Evolutionary conservation across 2,888 invertebrate species (phyloP), one percentile per base, ranked within the genome.

Genomic region (Sminthurinus aureus): DNA sequence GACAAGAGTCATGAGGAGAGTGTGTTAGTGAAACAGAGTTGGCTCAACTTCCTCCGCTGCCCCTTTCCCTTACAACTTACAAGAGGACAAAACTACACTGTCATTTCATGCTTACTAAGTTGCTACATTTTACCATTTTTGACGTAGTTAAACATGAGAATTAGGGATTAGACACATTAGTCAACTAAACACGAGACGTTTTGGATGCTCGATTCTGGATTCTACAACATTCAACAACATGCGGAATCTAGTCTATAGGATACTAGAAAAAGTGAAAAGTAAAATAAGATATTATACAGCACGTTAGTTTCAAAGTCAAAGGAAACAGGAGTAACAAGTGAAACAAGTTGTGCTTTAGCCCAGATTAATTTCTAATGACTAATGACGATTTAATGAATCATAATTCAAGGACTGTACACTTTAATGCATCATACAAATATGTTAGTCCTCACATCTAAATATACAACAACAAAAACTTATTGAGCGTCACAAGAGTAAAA

Each of bases 91-190:
- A 38, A 58, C 58, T 2, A 15, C 26, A 24, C 26, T 71, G 71
- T 71, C 71, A 71, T 71, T 71, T 71, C 71, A 71, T 71, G 71
- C 71, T 71, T 69, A 20, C 22, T 15, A n/a, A 13, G 24, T 71
- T 11, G 22, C n/a, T 71, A 20, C 8, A 12, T n/a, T 71, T 71
- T 71, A 20, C 24, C 2, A 71, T 38, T 38, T 38, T 6, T 38
- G 38, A 38, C 38, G 38, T 38, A 6, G 38, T 38, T 38, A 38
- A 38, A 38, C 38, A 38, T 38, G 38, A 38, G 38, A 38, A 71
- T 24, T 24, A 24, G 26, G 9, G 9, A 69, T 69, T 69, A 69
- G 38, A 6, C 38, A 24, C 71, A 71, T 71, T 20, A 20, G 20
- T 26, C 71, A 71, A 20, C 3, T 26, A 22, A 71, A 58, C 58